Conservation (phyloP, 1,140 invertebrate species). For the Drosophila takahashii region DNA sequence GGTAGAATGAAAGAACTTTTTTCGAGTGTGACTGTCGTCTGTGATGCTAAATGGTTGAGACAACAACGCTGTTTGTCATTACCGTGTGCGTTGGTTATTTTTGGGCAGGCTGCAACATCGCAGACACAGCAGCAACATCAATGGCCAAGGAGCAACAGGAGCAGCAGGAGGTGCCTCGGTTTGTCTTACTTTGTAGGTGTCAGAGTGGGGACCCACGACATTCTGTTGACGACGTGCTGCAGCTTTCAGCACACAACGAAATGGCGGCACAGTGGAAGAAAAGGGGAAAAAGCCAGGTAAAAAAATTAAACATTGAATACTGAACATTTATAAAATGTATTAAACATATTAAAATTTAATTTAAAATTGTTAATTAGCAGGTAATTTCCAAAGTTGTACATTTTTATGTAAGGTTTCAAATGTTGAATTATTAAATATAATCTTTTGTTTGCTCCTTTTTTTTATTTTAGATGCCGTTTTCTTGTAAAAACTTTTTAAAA, state of each 20-base stretch:
- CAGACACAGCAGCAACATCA: constrained; percentile 1
- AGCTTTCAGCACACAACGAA: constrained; percentile 24
- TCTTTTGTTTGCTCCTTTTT: too few species aligned
- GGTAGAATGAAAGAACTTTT: not conserved
- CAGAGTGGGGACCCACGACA: constrained; percentile 45
- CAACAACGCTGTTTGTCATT: constrained; percentile 66
- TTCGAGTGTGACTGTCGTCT: constrained; percentile 9
- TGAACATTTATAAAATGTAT: too few species aligned
- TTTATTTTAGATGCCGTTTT: too few species aligned
- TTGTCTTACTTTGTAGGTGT: constrained; percentile 60
- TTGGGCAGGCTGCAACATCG: constrained; percentile 31
- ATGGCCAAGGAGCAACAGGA: constrained; percentile 40
- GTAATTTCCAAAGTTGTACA: too few species aligned
- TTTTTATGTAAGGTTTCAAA: too few species aligned
- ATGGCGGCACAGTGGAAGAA: constrained; percentile 17
- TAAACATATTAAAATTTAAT: too few species aligned
- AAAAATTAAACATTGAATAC: too few species aligned
- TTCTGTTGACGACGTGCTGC: constrained; percentile 57
- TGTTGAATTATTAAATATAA: too few species aligned
- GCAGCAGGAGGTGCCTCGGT: constrained; percentile 27
- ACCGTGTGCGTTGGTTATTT: constrained; percentile 58
- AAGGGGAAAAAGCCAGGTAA: not conserved
- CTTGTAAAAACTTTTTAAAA: too few species aligned
- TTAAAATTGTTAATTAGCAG: too few species aligned
- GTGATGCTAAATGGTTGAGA: constrained; percentile 50